phyloP scores from a whole-genome alignment of 1,140 invertebrate genomes.

The Probaryconus sp. region DNA sequence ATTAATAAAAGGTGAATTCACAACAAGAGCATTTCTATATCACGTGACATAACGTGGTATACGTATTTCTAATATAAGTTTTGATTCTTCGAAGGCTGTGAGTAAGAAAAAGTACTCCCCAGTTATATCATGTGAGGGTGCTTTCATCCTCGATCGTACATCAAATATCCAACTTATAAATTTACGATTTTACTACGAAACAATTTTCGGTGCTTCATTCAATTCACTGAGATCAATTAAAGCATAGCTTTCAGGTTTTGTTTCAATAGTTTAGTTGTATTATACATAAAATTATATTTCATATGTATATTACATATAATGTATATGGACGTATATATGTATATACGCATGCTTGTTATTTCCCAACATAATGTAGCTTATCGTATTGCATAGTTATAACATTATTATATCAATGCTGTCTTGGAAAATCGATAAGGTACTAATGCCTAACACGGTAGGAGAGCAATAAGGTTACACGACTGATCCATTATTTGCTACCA shows the following conservation, averaged over 20 bases:
- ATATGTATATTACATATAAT: neutral
- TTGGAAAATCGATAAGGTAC: constrained; percentile 58
- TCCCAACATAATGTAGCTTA: constrained; percentile 32
- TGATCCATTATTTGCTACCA: constrained; percentile 64
- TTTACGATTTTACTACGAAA: constrained; percentile 15
- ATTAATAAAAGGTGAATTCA: constrained; percentile 26
- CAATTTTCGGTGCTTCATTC: neutral
- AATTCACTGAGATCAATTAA: neutral
- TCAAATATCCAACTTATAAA: constrained; percentile 38
- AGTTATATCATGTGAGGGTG: constrained; percentile 2
- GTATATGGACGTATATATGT: neutral
- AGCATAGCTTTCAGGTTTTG: too few relatives aligned
- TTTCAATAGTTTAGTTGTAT: too few relatives aligned
- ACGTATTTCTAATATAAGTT: constrained; percentile 26
- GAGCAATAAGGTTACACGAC: constrained; percentile 63
- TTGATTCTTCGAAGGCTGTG: constrained; percentile 19
- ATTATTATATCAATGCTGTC: constrained; percentile 56
- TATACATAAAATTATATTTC: too few relatives aligned
- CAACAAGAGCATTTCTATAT: neutral
- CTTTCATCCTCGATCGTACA: constrained; percentile 35
- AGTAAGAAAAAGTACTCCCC: constrained; percentile 49
- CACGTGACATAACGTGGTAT: constrained; percentile 13
- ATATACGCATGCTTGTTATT: constrained; percentile 27
- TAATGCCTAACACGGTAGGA: constrained; percentile 60
- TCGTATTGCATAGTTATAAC: constrained; percentile 53